Base-by-base conservation (phyloP, 2,113 vertebrate genomes). In the Phaethon lepturus region DNA sequence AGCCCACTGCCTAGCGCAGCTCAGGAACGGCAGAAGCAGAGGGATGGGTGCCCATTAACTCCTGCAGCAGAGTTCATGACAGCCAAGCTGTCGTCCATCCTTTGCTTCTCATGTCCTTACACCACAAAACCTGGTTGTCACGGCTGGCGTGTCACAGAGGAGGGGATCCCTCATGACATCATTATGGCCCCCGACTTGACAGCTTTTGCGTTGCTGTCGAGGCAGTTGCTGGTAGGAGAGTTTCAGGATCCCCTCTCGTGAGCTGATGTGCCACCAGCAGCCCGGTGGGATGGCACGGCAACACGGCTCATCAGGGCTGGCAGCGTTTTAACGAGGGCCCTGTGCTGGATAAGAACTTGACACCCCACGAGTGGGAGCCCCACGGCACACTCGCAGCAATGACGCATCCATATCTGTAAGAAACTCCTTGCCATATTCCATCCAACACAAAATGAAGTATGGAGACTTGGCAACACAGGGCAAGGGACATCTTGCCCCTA, bases 351-450 rank as follows among this genome's bases (percentile, higher is more conserved):
- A 9, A 68, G 23, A 52, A 23, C 68, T 44, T 24, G 53, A 53
- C 1, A 3, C 28, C 13, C 31, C 8, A 53, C 1, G 1, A 28
- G 17, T 0, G 17, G 53, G 11, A 58, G 9, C 13, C 60, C 35
- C 59, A 23, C 2, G 2, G 52, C 35, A 63, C 3, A 3, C 22
- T 45, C 33, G 33, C 24, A 64, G 42, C 49, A 25, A 31, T 10
- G 4, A 17, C 9, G 1, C 5, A 2, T 20, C 55, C 4, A 1
- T 14, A n/a, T 20, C 79, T n/a, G 3, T 10, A 10, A 55, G 45
- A 72, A 85, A 44, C 35, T 38, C 50, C 42, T 78, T 55, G 56
- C n/a, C 49, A 13, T 25, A 35, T 35, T 56, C 38, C 42, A 72
- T 26, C 29, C 35, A 26, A 25, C 56, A 6, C 20, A 35, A 47